Base-by-base conservation (phyloP, 2,888 invertebrate species). In the Oligia strigilis region DNA sequence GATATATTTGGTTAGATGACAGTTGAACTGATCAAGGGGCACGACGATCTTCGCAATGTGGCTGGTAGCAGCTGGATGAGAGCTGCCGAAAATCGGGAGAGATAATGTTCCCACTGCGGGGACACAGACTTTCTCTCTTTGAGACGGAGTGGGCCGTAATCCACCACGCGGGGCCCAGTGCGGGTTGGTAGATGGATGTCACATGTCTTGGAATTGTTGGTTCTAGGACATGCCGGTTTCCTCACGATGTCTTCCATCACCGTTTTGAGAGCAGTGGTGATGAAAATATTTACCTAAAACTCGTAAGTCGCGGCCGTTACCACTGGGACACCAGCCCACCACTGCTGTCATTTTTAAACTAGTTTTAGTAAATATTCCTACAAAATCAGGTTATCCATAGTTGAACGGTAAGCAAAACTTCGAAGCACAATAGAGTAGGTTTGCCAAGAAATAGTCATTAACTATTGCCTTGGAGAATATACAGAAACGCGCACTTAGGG, bases 391-490 rank as follows among this genome's bases (percentile, higher is more conserved):
- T 58, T 17, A 64, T 46, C 43, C 72, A 62, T 19, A 70, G 43
- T 9, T 13, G 69, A 46, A 49, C 14, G 29, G 49, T 23, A 60
- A 65, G 78, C n/a, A 36, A 52, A n/a, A 6, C 19, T 40, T 23
- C n/a, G 40, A 52, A 66, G 36, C 65, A 79, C 82, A 84, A 84
- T 62, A 46, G 65, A 23, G 29, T 2, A 0, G 17, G 65, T 65
- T 71, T 84, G 82, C 82, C 82, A 82, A 84, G 80, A 82, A 82
- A 79, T 13, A 60, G 29, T 29, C 83, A 66, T 81, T 78, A 83
- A 83, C 40, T n/a, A 5, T 62, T 1, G 84, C 83, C 78, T 83
- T 83, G 72, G 72, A 40, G 5, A 67, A 40, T 75, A 65, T 13
- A 49, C 64, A 29, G 46, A 75, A 82, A 76, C 40, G 36, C 11